A percentile compares a stretch with the other conserved stretches of the same genome.
These are phyloP conservation scores for Syngnathus scovelli DNA, from an alignment of 2,113 vertebrate genomes.

Conservation along the genomic window DNA sequence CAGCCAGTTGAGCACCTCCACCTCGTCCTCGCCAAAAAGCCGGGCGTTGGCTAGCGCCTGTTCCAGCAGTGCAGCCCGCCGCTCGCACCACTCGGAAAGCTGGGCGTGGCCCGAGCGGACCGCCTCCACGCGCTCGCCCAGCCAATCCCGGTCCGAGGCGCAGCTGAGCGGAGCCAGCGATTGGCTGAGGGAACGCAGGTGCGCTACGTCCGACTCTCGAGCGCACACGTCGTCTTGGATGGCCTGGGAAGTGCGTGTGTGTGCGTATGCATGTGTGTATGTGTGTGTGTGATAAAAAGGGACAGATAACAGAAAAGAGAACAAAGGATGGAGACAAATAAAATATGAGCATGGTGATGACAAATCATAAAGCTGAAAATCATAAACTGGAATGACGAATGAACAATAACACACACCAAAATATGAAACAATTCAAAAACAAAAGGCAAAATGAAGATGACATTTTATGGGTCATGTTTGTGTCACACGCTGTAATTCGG, in stretches of 20 bases:
- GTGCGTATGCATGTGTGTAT: conserved; percentile 22
- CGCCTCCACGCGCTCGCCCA: conserved; percentile 79
- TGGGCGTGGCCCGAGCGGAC: conserved; percentile 79
- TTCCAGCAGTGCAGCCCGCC: conserved; percentile 84
- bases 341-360: conserved; percentile 66
- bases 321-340: conserved; percentile 64
- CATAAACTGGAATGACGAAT: conserved; percentile 28
- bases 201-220: conserved; percentile 73
- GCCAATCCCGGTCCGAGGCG: conserved; percentile 73
- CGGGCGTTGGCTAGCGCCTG: conserved; percentile 91
- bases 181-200: conserved; percentile 78
- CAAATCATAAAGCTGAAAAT: conserved; percentile 59
- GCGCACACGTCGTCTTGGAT: conserved; percentile 84
- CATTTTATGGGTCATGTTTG: neutral
- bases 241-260: conserved; percentile 72
- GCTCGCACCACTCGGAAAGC: conserved; percentile 75
- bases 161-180: conserved; percentile 83
- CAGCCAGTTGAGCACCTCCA: conserved; percentile 99
- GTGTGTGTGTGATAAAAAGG: conserved; percentile 14
- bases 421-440: conserved; percentile 8
- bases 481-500: neutral
- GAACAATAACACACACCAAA: neutral
- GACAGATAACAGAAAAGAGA: conserved; percentile 40
- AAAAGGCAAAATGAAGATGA: neutral
- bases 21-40: conserved; percentile 98